Percentiles rank a stretch among this genome's conserved stretches.
Conservation (phyloP, 2,113 vertebrate species). For the Embiotoca jacksoni region DNA sequence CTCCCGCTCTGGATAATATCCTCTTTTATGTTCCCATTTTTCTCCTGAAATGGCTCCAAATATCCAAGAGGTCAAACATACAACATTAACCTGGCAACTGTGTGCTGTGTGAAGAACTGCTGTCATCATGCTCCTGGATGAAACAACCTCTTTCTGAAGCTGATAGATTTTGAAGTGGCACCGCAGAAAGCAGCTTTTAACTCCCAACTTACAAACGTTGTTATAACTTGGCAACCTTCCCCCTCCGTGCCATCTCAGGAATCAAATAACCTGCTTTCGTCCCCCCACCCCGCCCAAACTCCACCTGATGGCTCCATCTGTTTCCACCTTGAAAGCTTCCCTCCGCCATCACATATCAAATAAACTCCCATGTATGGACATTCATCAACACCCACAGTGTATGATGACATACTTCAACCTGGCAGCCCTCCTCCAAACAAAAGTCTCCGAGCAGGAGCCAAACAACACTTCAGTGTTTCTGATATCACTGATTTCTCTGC, state of each 20-base stretch:
- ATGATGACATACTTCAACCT: background rate
- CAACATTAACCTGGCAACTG: background rate
- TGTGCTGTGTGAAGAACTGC: background rate
- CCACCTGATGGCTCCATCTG: slow-evolving; percentile 30
- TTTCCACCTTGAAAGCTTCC: slow-evolving; percentile 13
- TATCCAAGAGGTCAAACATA: slow-evolving; percentile 7
- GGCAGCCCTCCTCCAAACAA: background rate
- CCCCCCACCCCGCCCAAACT: background rate
- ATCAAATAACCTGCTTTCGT: background rate
- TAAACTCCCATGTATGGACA: background rate
- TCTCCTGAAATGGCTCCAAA: background rate
- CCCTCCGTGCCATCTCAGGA: background rate
- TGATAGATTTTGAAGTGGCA: slow-evolving; percentile 21
- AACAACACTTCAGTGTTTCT: background rate
- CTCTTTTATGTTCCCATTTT: background rate
- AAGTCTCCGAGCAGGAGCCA: background rate
- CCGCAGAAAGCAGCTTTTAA: slow-evolving; percentile 6
- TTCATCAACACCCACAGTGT: background rate
- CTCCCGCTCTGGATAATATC: too few species aligned
- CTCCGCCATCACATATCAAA: slow-evolving; percentile 7
- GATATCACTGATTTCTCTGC: background rate
- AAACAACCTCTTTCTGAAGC: background rate
- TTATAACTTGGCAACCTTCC: slow-evolving; percentile 14
- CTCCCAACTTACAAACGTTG: too few species aligned
- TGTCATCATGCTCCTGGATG: background rate